Base-by-base conservation (phyloP, 1,140 invertebrate genomes). In the Lucilia cuprina region DNA sequence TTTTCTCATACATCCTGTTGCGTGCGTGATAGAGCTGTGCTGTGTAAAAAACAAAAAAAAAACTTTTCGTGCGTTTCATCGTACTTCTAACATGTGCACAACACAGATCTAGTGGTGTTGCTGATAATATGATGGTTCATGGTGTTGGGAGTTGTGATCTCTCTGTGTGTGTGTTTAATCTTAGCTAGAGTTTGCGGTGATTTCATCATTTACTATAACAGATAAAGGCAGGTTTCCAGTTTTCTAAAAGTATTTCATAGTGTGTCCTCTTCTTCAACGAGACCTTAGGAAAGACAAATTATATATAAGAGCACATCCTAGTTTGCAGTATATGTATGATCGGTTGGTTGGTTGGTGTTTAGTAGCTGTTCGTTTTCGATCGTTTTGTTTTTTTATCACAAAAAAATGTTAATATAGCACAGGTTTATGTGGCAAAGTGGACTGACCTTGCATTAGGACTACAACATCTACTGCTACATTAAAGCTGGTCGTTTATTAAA, bases 51-150 rank as follows among this genome's bases (percentile, higher is more conserved):
- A 2, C 3, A 41, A 5, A 41, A 41, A 8, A 0, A 41, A 8
- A 41, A 41, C 41, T 13, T 80, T 80, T 80, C 19, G 77, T 80
- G 41, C 77, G 77, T 80, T 80, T 49, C 77, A 80, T 80, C 77
- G 77, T 80, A 80, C 77, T 21, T 5, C 17, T 13, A 47, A 17
- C 30, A 75, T 19, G 30, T 34, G 17, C 75, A 78, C 25, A 30
- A 30, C 25, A 78, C 75, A 78, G 35, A n/a, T 70, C 65, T 70
- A 47, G 75, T 78, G 41, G 77, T 74, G 70, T 34, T 77, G 30
- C 30, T 34, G 74, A n/a, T 35, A n/a, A n/a, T 41, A 41, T 47
- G 30, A 5, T 41, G 5, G 41, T 7, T 41, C 41, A 0, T 41
- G 75, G 75, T 78, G 35, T n/a, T 60, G 55, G 55, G 55, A 60